Evolutionary conservation across 1,140 invertebrate genomes (phyloP).

Genomic region (Drosophila equinoxialis): DNA sequence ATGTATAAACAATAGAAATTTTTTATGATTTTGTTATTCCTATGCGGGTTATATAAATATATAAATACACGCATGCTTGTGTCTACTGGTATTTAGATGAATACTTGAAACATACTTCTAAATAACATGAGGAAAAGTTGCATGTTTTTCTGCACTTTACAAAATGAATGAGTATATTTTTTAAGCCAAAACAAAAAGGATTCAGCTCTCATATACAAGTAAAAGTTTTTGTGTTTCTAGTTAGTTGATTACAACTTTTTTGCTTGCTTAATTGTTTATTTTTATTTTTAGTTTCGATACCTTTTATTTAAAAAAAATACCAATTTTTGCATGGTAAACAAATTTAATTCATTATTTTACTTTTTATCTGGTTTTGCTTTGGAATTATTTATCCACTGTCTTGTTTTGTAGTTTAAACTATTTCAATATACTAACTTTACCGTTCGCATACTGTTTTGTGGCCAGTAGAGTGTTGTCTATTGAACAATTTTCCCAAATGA

Average conservation of each 20-base stretch:
- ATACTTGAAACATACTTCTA: neutral
- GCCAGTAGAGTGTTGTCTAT: neutral
- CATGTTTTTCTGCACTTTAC: neutral
- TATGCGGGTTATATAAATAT: neutral
- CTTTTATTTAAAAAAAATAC: no score
- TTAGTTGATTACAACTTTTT: no score
- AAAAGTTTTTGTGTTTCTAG: no score
- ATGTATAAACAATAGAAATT: slow-evolving; percentile 52
- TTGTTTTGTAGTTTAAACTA: neutral
- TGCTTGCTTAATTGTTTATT: no score
- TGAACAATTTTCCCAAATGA: slow-evolving; percentile 52
- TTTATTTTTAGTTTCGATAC: no score
- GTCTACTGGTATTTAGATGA: neutral
- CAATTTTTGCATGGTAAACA: no score
- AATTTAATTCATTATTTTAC: neutral
- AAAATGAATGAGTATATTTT: neutral
- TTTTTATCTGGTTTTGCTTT: neutral
- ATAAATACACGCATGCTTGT: neutral
- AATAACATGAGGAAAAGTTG: neutral
- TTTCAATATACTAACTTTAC: neutral
- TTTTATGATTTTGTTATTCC: slow-evolving; percentile 5
- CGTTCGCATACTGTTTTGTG: neutral
- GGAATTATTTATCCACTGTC: neutral
- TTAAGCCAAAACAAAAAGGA: no score
- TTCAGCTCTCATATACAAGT: no score